A percentile compares a stretch with the other conserved stretches of the same genome.
These are phyloP conservation scores for Canis aureus DNA, from an alignment of 2,113 vertebrate genomes.

Conservation along the genomic window DNA sequence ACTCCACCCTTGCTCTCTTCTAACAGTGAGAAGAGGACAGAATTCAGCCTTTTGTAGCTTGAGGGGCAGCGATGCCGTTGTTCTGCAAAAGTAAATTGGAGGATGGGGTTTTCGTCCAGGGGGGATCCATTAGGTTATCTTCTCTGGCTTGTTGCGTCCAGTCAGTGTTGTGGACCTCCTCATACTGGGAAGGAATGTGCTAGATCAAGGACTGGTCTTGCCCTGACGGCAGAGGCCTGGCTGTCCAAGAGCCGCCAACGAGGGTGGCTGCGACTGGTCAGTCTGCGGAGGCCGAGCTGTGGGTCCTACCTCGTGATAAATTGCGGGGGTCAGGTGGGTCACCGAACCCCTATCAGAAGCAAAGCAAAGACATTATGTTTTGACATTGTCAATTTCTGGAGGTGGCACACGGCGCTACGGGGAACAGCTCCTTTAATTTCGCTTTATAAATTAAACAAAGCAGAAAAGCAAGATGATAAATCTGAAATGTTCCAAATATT, in stretches of 20 bases:
- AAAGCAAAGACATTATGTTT: slow-evolving; percentile 83
- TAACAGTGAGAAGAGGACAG: background rate
- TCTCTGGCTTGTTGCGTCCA: background rate
- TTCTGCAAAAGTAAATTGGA: background rate
- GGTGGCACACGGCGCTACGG: slow-evolving; percentile 66
- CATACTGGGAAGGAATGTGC: slow-evolving; percentile 32
- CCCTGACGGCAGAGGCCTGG: slow-evolving; percentile 63
- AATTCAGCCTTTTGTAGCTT: background rate
- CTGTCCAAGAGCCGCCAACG: slow-evolving; percentile 64
- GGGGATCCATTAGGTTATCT: background rate
- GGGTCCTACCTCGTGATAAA: slow-evolving; percentile 80
- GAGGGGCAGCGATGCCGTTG: background rate
- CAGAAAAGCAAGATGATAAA: slow-evolving; percentile 73
- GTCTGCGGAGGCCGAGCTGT: slow-evolving; percentile 75
- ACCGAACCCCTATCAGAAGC: slow-evolving; percentile 82
- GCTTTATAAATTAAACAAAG: slow-evolving; percentile 81
- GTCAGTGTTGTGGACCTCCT: background rate
- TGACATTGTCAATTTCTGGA: slow-evolving; percentile 82
- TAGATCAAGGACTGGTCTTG: slow-evolving; percentile 60
- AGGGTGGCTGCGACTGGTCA: slow-evolving; percentile 77
- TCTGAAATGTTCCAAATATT: slow-evolving; percentile 70
- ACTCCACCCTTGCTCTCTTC: background rate
- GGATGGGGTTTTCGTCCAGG: slow-evolving; percentile 9
- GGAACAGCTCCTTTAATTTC: slow-evolving; percentile 81
- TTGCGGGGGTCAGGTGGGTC: slow-evolving; percentile 82